phyloP scores from a whole-genome alignment of 1,140 invertebrate genomes.

The Magallana gigas region DNA sequence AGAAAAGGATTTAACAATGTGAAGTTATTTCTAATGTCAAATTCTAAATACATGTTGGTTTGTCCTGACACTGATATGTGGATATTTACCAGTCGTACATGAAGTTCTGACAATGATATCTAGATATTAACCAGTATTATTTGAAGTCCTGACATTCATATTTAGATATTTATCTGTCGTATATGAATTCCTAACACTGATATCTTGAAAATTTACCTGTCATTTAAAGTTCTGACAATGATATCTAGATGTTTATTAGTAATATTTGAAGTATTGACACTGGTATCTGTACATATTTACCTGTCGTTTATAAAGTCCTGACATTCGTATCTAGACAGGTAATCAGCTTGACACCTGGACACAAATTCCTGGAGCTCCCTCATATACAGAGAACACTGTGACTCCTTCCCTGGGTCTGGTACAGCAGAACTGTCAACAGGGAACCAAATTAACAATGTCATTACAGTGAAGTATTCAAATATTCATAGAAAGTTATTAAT shows the following conservation, averaged over 20 bases:
- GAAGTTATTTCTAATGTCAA: no score
- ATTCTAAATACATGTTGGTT: not conserved
- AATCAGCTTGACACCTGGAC: slow-evolving; percentile 86
- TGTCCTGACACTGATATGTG: not conserved
- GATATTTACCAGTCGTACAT: no score
- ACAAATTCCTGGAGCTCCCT: slow-evolving; percentile 94
- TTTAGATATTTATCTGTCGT: slow-evolving; percentile 68
- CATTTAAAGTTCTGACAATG: no score
- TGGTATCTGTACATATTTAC: slow-evolving; percentile 51
- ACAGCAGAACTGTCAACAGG: slow-evolving; percentile 64
- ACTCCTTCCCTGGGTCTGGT: slow-evolving; percentile 65
- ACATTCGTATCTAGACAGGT: slow-evolving; percentile 87
- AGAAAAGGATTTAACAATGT: not conserved
- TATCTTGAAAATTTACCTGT: no score
- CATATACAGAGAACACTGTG: slow-evolving; percentile 91
- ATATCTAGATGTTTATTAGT: not conserved
- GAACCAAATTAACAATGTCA: no score
- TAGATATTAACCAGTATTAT: not conserved
- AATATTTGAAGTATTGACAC: no score
- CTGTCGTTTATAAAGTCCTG: slow-evolving; percentile 83
- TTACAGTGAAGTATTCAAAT: no score
- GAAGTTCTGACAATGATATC: not conserved
- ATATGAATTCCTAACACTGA: slow-evolving; percentile 82
- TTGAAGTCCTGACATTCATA: not conserved
- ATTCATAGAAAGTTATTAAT: no score